Conservation (phyloP, 2,797 vertebrate species). For the Clamator glandarius region DNA sequence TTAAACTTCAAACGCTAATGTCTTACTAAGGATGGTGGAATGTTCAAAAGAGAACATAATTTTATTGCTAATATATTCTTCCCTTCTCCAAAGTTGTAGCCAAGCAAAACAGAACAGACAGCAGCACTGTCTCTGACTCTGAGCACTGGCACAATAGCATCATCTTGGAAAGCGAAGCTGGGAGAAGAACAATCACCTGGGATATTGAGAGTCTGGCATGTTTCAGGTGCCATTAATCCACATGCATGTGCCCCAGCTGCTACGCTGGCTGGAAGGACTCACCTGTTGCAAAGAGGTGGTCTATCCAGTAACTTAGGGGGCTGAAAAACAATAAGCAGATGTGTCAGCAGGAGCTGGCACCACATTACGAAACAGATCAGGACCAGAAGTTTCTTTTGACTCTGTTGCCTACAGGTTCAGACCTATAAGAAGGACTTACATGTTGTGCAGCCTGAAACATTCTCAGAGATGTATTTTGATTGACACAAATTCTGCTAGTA, state of each 20-base stretch:
- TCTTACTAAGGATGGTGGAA: background rate
- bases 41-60: constrained; percentile 27
- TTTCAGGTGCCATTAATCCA: constrained; percentile 62
- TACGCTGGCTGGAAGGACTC: constrained; percentile 26
- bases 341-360: constrained; percentile 50
- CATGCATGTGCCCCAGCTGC: constrained; percentile 28
- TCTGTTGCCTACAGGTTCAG: background rate
- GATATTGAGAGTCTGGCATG: constrained; percentile 30
- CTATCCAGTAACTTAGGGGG: background rate
- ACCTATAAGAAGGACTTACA: background rate
- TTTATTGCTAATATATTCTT: constrained; percentile 11
- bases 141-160: constrained; percentile 1
- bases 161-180: constrained; percentile 55
- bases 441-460: background rate
- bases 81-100: constrained; percentile 17
- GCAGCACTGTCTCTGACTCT: constrained; percentile 61
- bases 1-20: constrained; percentile 45
- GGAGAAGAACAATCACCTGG: constrained; percentile 58
- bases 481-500: background rate
- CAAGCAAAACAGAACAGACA: constrained; percentile 63
- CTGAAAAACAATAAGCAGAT: constrained; percentile 43
- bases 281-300: constrained; percentile 56
- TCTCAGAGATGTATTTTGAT: background rate
- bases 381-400: constrained; percentile 19
- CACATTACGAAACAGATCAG: constrained; percentile 45